Percentiles rank a stretch among this genome's conserved stretches.
Evolutionary conservation across 2,113 vertebrate species (phyloP).

Genomic region (Pomatostomus ruficeps): DNA sequence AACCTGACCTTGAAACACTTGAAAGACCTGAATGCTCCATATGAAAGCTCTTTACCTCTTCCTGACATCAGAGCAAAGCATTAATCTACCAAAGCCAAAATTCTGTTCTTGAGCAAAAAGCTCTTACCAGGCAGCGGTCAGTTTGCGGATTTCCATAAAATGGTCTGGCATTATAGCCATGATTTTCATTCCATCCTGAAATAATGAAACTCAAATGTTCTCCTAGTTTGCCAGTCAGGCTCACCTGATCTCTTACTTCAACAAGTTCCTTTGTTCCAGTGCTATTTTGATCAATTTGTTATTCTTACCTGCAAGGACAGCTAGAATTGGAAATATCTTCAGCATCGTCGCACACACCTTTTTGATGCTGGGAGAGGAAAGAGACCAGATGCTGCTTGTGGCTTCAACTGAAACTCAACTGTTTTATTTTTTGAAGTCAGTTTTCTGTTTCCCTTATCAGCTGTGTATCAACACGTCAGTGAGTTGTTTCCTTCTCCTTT

Average conservation of each 20-base stretch:
- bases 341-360: neutral
- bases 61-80: neutral
- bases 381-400: neutral
- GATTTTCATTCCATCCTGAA: neutral
- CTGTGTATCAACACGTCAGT: conserved; percentile 42
- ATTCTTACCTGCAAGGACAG: conserved; percentile 51
- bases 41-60: neutral
- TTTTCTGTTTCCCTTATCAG: conserved; percentile 60
- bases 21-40: neutral
- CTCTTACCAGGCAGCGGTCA: neutral
- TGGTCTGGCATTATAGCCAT: neutral
- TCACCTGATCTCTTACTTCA: neutral
- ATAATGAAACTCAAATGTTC: neutral
- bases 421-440: neutral
- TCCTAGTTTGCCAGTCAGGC: neutral
- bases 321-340: conserved; percentile 20
- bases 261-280: neutral
- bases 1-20: neutral
- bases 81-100: neutral
- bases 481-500: conserved; percentile 39
- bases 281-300: neutral
- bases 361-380: neutral
- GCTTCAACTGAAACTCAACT: neutral
- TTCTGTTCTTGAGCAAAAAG: neutral
- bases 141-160: neutral